Base-by-base conservation (phyloP, 2,797 vertebrate genomes). In the Odontamblyopus rebecca region DNA sequence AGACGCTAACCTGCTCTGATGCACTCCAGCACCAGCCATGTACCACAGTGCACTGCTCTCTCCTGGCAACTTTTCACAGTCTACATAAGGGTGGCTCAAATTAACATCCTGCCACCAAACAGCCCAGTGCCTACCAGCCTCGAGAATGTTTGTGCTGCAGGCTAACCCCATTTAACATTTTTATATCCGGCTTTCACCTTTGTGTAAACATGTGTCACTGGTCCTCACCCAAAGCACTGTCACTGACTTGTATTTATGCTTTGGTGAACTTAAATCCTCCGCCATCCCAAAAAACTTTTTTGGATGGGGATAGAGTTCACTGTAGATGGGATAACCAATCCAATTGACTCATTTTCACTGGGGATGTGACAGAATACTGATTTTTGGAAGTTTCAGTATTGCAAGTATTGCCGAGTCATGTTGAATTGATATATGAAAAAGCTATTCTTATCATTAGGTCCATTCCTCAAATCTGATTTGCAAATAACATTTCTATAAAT, bases 1-100 rank as follows among this genome's bases (percentile, higher is more conserved):
- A 66, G 44, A 78, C 66, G 32, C 68, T 38, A 67, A 78, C 70
- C 73, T 61, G 18, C 19, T 23, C 3, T 29, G 75, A 79, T 72
- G 73, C 38, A 76, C 72, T 69, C 72, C 61, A 26, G 72, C 41
- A 11, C 51, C 35, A 60, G 26, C 65, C 51, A 89, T 92, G 91
- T 92, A 91, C 78, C 75, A 74, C 74, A 74, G 71, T 62, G 71
- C 73, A 74, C 69, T 65, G 75, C 79, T 82, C 82, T 84, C 87
- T 85, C 80, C 74, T 68, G 60, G 73, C 0, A n/a, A 75, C 76
- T 90, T 86, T 83, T 83, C 74, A 75, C 74, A 82, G 69, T 82
- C 78, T 74, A 74, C 74, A 51, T 80, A 77, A 71, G 67, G 76
- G 76, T 59, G 7, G 73, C 69, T 72, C 67, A 81, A 86, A 85